Percentiles rank a stretch among this genome's conserved stretches.
These are phyloP conservation scores for Thera obeliscata DNA, from an alignment of 2,888 invertebrate species.

Conservation along the genomic window DNA sequence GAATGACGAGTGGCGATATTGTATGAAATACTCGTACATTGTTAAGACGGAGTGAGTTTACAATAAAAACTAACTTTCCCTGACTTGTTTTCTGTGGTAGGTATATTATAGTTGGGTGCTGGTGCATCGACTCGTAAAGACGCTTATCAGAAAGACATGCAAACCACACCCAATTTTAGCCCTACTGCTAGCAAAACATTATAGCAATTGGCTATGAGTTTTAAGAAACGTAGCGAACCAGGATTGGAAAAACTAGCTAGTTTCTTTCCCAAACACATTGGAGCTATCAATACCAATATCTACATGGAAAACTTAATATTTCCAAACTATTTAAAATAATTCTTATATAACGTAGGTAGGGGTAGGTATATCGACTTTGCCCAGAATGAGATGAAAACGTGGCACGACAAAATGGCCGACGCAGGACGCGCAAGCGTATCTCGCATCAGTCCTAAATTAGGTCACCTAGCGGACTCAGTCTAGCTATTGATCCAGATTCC, in stretches of 20 bases:
- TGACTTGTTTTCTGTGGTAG: constrained; percentile 11
- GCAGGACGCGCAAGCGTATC: background rate
- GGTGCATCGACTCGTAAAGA: background rate
- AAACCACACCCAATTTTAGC: background rate
- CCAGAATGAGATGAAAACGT: background rate
- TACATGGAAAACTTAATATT: background rate
- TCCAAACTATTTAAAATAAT: background rate
- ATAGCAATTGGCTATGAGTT: too few relatives aligned
- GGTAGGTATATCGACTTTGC: background rate
- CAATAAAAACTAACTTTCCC: constrained; percentile 40
- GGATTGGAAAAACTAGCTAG: too few relatives aligned
- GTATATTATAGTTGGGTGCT: constrained; percentile 9
- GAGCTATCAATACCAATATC: too few relatives aligned
- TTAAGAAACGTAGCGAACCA: too few relatives aligned
- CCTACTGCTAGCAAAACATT: too few relatives aligned
- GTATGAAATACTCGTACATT: constrained; percentile 19
- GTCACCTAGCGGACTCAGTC: constrained; percentile 13
- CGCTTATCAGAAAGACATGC: too few relatives aligned
- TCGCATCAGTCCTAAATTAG: constrained; percentile 1
- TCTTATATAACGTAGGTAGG: background rate
- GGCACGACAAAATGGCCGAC: background rate
- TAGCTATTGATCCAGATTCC: constrained; percentile 19
- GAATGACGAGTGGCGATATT: constrained; percentile 4
- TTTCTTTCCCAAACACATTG: too few relatives aligned
- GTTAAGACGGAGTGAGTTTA: constrained; percentile 25